Conservation (phyloP, 2,797 vertebrate genomes). For the Lepilemur ruficaudatus region DNA sequence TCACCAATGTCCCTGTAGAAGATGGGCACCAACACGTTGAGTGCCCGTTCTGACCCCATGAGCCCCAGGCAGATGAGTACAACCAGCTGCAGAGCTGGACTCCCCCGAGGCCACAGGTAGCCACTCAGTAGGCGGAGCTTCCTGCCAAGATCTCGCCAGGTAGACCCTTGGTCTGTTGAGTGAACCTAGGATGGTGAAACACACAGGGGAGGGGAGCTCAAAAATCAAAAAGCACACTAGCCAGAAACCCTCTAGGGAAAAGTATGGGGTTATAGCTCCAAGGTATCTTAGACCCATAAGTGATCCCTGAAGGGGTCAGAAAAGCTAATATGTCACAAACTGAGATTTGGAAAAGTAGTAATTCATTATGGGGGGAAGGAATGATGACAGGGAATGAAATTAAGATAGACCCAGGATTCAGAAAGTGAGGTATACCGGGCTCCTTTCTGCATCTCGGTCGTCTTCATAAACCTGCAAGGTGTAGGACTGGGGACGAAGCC, state of each 20-base stretch:
- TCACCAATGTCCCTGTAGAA: conserved; percentile 95
- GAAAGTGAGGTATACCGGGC: conserved; percentile 74
- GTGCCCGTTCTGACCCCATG: conserved; percentile 91
- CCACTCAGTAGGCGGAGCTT: conserved; percentile 91
- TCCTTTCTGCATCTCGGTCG: conserved; percentile 91
- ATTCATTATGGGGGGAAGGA: neutral
- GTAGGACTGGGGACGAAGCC: conserved; percentile 92
- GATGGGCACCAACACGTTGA: conserved; percentile 96
- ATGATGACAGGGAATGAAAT: neutral
- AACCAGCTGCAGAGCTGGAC: conserved; percentile 88
- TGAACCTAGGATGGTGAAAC: conserved; percentile 24
- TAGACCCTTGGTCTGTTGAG: conserved; percentile 82
- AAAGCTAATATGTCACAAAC: neutral
- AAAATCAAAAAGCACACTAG: neutral
- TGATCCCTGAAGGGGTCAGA: neutral
- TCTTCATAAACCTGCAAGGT: conserved; percentile 93
- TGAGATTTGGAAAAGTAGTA: neutral
- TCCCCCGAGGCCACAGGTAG: conserved; percentile 94
- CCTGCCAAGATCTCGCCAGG: conserved; percentile 91
- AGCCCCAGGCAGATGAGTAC: conserved; percentile 93
- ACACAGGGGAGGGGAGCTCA: neutral
- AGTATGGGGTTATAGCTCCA: neutral
- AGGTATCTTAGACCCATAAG: neutral
- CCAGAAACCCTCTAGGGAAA: neutral
- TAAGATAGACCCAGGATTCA: neutral